Conservation (phyloP, 2,113 vertebrate species). For the Elanoides forficatus region DNA sequence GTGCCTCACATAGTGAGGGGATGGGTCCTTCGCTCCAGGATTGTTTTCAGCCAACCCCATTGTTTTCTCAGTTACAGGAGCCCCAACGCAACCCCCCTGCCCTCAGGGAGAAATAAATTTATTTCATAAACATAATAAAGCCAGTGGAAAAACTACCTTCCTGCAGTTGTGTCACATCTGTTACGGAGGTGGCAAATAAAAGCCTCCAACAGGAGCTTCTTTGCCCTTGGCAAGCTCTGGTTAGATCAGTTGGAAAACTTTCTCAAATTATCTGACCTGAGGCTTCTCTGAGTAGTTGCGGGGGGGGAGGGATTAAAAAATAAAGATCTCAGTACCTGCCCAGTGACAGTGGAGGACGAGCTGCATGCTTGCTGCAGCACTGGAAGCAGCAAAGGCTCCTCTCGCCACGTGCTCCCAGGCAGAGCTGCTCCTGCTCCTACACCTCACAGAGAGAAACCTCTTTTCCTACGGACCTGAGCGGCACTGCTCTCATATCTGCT, state of each 20-base stretch:
- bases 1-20: not conserved
- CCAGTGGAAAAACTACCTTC: not conserved
- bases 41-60: not conserved
- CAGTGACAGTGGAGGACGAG: not conserved
- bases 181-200: not conserved
- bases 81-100: not conserved
- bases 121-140: not conserved
- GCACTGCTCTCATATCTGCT: not conserved
- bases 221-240: not conserved
- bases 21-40: not conserved
- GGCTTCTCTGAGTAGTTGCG: not conserved
- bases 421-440: not conserved
- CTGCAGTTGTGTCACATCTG: not conserved
- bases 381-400: not conserved
- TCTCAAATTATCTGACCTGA: not conserved
- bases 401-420: accelerated
- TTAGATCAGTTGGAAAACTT: not conserved
- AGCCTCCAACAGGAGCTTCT: not conserved
- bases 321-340: not conserved
- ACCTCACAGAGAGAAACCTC: not conserved
- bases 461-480: not conserved
- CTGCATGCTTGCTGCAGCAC: not conserved
- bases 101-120: not conserved
- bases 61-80: not conserved
- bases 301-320: too few species aligned